A percentile compares a stretch with the other conserved stretches of the same genome.
Evolutionary conservation across 2,113 vertebrate species (phyloP).

Genomic region (Podiceps cristatus): DNA sequence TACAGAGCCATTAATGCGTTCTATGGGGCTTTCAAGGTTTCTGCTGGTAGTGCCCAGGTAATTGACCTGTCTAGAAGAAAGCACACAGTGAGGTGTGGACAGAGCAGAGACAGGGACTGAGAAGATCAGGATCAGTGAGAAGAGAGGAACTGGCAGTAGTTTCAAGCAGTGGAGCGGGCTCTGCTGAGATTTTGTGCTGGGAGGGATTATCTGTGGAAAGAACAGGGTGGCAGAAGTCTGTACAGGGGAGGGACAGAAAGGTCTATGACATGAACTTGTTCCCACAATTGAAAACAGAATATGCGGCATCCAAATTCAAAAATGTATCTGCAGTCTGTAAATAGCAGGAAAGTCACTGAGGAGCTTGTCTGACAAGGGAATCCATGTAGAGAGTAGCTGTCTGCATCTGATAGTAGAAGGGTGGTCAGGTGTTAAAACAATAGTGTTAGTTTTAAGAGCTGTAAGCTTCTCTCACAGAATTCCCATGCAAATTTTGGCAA

Average conservation of each 20-base stretch:
- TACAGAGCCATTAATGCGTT: neutral
- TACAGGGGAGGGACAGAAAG: neutral
- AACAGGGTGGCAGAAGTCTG: neutral
- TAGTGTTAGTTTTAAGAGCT: neutral
- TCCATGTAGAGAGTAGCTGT: rapidly evolving
- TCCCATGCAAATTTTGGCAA: neutral
- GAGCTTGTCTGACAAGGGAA: neutral
- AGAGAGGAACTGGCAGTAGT: neutral
- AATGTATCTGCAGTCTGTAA: neutral
- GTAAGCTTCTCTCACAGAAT: neutral
- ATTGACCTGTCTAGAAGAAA: neutral
- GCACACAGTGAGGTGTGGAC: neutral
- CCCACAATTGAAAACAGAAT: neutral
- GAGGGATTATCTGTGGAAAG: neutral
- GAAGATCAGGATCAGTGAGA: neutral
- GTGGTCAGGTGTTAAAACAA: neutral
- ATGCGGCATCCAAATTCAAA: neutral
- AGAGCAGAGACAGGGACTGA: neutral
- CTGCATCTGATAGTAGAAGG: neutral
- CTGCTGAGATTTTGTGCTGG: neutral
- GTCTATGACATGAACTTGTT: neutral
- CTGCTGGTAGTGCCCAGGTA: neutral
- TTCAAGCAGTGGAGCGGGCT: neutral
- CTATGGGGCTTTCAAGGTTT: neutral
- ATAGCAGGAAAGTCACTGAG: neutral